Percentiles rank a stretch among this genome's conserved stretches.
Evolutionary conservation across 2,113 vertebrate species (phyloP).

Genomic region (Beaufortia kweichowensis): DNA sequence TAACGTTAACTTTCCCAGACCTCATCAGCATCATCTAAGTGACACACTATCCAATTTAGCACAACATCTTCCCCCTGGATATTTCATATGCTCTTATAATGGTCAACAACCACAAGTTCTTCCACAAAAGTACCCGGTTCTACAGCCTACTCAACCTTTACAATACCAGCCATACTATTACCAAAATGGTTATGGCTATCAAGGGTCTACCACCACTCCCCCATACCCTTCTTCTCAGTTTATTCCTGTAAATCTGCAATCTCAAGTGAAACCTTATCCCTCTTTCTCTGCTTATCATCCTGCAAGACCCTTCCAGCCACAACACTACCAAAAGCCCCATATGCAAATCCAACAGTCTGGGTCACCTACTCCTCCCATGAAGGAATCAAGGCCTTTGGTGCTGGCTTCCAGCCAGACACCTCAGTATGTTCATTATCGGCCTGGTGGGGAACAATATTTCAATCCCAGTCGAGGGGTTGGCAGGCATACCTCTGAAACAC

Average conservation of each 20-base stretch:
- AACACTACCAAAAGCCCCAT: too few species aligned
- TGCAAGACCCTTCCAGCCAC: not conserved
- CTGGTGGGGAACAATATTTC: not conserved
- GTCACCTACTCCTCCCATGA: too few species aligned
- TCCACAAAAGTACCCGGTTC: not conserved
- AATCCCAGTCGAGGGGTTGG: not conserved
- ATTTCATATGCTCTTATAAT: not conserved
- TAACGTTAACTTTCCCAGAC: not conserved
- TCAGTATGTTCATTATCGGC: not conserved
- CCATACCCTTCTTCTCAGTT: not conserved
- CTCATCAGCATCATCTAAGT: not conserved
- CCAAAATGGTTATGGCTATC: not conserved
- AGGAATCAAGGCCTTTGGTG: too few species aligned
- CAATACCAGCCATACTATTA: not conserved
- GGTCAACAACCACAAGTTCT: not conserved
- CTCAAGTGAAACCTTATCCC: not conserved
- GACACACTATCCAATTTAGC: not conserved
- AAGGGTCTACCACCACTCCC: not conserved
- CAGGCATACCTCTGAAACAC: not conserved
- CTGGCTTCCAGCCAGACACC: too few species aligned
- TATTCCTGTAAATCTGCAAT: not conserved
- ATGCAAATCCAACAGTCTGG: too few species aligned
- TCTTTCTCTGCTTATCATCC: not conserved
- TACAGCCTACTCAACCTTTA: not conserved
- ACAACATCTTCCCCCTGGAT: slow-evolving; percentile 7